phyloP scores from a whole-genome alignment of 2,113 vertebrate genomes.

The Pogonocichla stellata region DNA sequence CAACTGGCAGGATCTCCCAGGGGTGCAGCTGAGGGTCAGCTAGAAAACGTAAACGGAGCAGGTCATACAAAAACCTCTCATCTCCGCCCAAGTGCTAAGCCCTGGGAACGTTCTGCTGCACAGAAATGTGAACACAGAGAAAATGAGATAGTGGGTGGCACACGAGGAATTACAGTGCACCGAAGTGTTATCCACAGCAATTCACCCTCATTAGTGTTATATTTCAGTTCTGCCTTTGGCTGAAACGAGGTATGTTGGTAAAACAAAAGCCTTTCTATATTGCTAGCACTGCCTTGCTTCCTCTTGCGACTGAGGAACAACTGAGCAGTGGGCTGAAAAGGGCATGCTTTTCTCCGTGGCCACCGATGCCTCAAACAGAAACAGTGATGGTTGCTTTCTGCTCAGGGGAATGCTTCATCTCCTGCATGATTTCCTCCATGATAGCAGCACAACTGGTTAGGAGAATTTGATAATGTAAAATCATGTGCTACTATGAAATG shows the following conservation, averaged over 20 bases:
- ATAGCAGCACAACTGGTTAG: neutral
- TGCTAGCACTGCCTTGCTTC: neutral
- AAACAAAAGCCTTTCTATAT: neutral
- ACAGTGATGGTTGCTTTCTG: neutral
- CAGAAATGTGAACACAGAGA: neutral
- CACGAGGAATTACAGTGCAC: neutral
- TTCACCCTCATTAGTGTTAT: neutral
- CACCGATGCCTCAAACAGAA: neutral
- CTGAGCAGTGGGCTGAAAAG: neutral
- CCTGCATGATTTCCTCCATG: neutral
- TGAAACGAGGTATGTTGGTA: neutral
- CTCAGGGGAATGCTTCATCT: neutral
- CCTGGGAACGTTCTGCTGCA: neutral
- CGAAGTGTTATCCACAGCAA: neutral
- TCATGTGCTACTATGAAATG: neutral
- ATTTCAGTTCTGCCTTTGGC: neutral
- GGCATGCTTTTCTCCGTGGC: neutral
- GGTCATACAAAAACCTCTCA: neutral
- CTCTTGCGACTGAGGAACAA: neutral
- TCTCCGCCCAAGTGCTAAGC: neutral
- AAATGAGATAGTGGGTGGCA: neutral
- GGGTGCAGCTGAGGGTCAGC: neutral
- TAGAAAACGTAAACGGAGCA: neutral
- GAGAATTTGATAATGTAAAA: neutral
- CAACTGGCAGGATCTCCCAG: neutral